A percentile compares a stretch with the other conserved stretches of the same genome.
Evolutionary conservation across 2,797 vertebrate species (phyloP).

Genomic region (Pogoniulus pusillus): DNA sequence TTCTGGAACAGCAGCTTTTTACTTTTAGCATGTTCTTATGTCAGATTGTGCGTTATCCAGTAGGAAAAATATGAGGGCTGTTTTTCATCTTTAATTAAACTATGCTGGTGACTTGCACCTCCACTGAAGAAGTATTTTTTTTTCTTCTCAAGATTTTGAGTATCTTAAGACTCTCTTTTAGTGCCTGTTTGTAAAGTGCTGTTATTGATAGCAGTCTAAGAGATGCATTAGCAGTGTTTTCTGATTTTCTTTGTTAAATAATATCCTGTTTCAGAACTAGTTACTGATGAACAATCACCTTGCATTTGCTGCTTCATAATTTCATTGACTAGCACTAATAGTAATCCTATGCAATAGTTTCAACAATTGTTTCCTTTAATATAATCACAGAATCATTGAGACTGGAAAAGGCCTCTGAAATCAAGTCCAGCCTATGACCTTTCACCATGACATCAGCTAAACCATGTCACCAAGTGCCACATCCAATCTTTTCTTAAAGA

Average conservation of each 20-base stretch:
- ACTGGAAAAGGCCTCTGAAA: too few species aligned
- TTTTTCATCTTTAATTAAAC: background rate
- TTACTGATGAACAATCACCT: background rate
- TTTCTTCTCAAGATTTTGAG: background rate
- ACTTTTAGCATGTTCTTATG: background rate
- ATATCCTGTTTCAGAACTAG: background rate
- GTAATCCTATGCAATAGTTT: background rate
- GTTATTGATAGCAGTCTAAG: background rate
- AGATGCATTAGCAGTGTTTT: background rate
- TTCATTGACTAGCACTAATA: background rate
- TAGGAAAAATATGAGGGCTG: background rate
- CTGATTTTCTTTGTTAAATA: background rate
- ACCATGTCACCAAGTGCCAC: too few species aligned
- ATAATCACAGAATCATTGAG: too few species aligned
- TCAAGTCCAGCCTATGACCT: too few species aligned
- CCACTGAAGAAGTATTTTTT: background rate
- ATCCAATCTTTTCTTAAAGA: too few species aligned
- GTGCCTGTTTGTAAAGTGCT: background rate
- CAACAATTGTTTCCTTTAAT: background rate
- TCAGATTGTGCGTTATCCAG: background rate
- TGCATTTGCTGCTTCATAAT: background rate
- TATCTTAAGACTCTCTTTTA: background rate
- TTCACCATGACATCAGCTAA: too few species aligned
- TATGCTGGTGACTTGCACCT: background rate
- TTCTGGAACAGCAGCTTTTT: background rate